Evolutionary conservation across 2,797 vertebrate genomes (phyloP).

Genomic region (Tapera naevia): DNA sequence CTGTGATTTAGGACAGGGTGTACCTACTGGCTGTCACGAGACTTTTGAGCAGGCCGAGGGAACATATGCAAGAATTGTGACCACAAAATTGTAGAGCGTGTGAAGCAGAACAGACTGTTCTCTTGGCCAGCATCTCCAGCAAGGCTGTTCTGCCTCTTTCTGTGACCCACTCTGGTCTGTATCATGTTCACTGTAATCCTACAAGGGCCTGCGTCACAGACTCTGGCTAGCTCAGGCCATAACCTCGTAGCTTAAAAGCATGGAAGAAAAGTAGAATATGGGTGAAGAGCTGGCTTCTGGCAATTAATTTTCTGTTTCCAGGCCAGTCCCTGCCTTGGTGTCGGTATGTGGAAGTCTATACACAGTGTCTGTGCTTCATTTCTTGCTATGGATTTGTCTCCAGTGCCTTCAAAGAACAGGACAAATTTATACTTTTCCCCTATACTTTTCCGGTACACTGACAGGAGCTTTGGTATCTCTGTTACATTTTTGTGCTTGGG

Average conservation of each 20-base stretch:
- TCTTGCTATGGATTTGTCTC: background rate
- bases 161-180: background rate
- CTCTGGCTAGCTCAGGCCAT: background rate
- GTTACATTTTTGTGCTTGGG: background rate
- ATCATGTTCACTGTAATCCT: rapidly evolving
- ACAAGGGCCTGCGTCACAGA: background rate
- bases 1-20: background rate
- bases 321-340: background rate
- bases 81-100: background rate
- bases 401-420: background rate
- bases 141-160: background rate
- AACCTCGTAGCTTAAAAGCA: background rate
- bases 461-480: background rate
- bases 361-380: background rate
- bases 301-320: background rate
- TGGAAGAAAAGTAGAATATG: background rate
- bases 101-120: background rate
- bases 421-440: background rate
- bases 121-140: background rate
- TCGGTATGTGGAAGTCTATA: background rate
- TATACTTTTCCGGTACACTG: background rate
- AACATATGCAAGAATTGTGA: background rate
- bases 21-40: background rate
- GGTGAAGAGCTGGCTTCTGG: background rate
- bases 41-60: rapidly evolving